Conservation (phyloP, 2,888 invertebrate genomes). For the Acrobasis repandana region DNA sequence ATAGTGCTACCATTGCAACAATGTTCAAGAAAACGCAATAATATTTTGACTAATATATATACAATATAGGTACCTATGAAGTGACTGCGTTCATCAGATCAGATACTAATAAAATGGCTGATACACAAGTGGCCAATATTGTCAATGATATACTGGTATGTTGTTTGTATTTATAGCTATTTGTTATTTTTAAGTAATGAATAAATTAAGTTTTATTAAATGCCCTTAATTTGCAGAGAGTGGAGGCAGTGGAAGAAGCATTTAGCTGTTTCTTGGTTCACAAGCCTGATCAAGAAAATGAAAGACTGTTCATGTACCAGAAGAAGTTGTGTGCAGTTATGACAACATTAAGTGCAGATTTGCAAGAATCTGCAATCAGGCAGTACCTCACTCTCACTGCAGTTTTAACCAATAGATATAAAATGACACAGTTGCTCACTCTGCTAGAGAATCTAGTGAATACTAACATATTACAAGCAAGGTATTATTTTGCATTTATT, state of each 20-base stretch:
- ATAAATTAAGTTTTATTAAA: too few species aligned
- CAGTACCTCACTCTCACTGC: conserved; percentile 89
- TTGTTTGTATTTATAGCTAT: conserved; percentile 27
- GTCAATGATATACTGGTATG: conserved; percentile 86
- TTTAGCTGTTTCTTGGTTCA: conserved; percentile 94
- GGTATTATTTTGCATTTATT: conserved; percentile 64
- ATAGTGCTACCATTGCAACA: too few species aligned
- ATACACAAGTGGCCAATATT: conserved; percentile 84
- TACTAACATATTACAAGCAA: conserved; percentile 88
- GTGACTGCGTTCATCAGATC: not conserved
- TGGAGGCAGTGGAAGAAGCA: conserved; percentile 93
- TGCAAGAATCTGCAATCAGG: conserved; percentile 88
- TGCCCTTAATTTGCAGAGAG: conserved; percentile 80
- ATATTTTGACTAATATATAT: too few species aligned
- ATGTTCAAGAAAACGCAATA: too few species aligned
- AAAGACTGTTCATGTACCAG: conserved; percentile 86
- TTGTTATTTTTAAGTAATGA: not conserved
- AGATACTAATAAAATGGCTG: conserved; percentile 72
- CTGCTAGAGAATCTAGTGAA: conserved; percentile 90
- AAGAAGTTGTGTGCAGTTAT: conserved; percentile 87
- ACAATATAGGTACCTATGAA: not conserved
- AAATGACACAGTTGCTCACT: conserved; percentile 88
- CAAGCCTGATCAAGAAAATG: conserved; percentile 86
- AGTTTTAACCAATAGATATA: conserved; percentile 87
- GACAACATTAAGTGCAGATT: conserved; percentile 86